Evolutionary conservation across 2,113 vertebrate genomes (phyloP).

Genomic region (Dryoscopus gambensis): DNA sequence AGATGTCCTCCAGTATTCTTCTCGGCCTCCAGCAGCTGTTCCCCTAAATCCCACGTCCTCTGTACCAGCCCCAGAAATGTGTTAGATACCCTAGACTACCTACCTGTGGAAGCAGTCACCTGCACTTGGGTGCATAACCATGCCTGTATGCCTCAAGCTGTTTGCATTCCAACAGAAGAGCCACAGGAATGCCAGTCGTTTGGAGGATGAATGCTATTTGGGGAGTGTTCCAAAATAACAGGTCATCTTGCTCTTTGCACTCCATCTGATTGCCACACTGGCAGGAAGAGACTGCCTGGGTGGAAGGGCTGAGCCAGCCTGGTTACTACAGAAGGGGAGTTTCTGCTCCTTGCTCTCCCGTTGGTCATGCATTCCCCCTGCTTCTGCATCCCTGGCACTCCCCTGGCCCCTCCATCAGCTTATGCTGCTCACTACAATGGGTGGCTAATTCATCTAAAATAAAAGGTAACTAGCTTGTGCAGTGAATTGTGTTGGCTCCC

Average conservation of each 20-base stretch:
- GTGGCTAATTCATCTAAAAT: neutral
- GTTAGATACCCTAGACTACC: neutral
- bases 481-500: neutral
- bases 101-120: neutral
- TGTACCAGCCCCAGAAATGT: neutral
- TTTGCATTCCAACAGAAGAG: neutral
- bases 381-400: neutral
- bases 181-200: neutral
- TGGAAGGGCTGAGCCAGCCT: neutral
- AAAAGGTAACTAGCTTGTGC: neutral
- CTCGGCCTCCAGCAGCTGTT: neutral
- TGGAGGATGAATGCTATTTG: neutral
- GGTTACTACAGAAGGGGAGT: neutral
- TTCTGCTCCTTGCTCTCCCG: neutral
- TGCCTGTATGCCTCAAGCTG: neutral
- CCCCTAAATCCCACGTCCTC: neutral
- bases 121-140: neutral
- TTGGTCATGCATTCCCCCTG: neutral
- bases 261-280: neutral
- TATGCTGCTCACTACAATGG: neutral
- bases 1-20: neutral
- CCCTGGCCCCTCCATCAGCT: neutral
- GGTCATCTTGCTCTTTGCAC: neutral
- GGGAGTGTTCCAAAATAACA: neutral
- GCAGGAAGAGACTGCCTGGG: neutral